Evolutionary conservation across 2,797 vertebrate genomes (phyloP), one percentile per base, ranked within the genome.

Genomic region (Syngnathus rostellatus): DNA sequence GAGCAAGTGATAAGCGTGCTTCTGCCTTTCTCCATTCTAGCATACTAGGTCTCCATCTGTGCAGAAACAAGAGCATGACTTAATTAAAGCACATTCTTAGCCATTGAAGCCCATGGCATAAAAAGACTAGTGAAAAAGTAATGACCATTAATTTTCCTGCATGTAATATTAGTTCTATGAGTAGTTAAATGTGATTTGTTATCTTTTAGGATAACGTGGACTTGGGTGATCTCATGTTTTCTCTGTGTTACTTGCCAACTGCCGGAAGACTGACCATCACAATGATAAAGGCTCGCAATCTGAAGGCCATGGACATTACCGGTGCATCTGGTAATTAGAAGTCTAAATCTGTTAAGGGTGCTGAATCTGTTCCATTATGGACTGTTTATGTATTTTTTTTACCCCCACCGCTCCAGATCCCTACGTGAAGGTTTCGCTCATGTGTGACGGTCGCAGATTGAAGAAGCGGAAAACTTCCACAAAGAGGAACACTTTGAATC

Each of bases 231-330:
- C 82, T 99, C 79, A 99, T 99, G 97, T 97, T 99, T 88, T 99
- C 97, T 0, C 94, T 99, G 80, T 99, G 97, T 85, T 99, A 98
- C 85, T 89, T 99, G 77, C 97, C 97, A 46, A 98, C 96, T 58
- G 97, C 97, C 31, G 97, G 95, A 72, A 94, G 97, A 86, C 83
- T 99, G 84, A 99, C 97, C 73, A 97, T 99, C 74, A 99, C 97
- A 65, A 92, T 99, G 88, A 98, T 99, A 88, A 97, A 99, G 83
- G 97, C 97, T 71, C 91, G 96, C 71, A 99, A 99, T 83, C 92
- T 99, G 70, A 99, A 99, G 84, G 97, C 97, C 74, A 99, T 99
- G 97, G 97, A 99, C 86, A 99, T 99, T 85, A 99, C 97, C 7
- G 97, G 97, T 82, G 97, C 97, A 86, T 99, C 97, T 88, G 97